Evolutionary conservation across 2,113 vertebrate genomes (phyloP).

Genomic region (Amblyopsis rosae): DNA sequence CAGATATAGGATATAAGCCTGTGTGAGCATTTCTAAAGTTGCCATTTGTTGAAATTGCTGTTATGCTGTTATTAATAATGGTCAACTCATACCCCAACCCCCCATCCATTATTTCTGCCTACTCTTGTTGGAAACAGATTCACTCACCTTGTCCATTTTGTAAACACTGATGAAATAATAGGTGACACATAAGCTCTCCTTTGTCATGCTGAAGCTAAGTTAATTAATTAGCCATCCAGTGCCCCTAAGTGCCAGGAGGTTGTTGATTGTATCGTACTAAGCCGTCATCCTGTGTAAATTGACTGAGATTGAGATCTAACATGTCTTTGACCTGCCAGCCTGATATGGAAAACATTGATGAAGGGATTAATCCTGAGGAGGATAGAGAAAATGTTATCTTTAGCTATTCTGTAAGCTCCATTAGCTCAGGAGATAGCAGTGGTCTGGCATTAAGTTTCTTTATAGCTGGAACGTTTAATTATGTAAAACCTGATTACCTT

Average conservation of each 20-base stretch:
- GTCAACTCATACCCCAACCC: slow-evolving; percentile 24
- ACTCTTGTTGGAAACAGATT: neutral
- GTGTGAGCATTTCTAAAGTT: slow-evolving; percentile 21
- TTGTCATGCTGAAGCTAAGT: slow-evolving; percentile 58
- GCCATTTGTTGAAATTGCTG: slow-evolving; percentile 17
- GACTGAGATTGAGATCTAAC: slow-evolving; percentile 74
- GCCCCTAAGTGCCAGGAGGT: slow-evolving; percentile 63
- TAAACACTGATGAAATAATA: slow-evolving; percentile 60
- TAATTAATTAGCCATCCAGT: slow-evolving; percentile 68
- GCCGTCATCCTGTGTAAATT: slow-evolving; percentile 74
- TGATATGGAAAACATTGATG: slow-evolving; percentile 65
- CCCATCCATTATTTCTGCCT: slow-evolving; percentile 11
- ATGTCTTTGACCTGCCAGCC: slow-evolving; percentile 70
- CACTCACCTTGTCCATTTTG: slow-evolving; percentile 47
- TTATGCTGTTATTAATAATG: slow-evolving; percentile 11
- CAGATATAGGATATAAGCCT: slow-evolving; percentile 32
- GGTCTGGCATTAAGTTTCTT: slow-evolving; percentile 12
- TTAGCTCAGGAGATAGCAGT: slow-evolving; percentile 39
- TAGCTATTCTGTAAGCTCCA: slow-evolving; percentile 44
- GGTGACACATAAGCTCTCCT: slow-evolving; percentile 61
- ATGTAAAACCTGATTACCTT: no score
- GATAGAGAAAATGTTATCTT: slow-evolving; percentile 69
- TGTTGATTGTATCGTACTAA: slow-evolving; percentile 73
- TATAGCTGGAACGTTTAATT: neutral
- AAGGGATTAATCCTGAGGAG: slow-evolving; percentile 57